A percentile compares a stretch with the other conserved stretches of the same genome.
These are phyloP conservation scores for Antheraea mylitta DNA, from an alignment of 1,140 invertebrate genomes.

Conservation along the genomic window DNA sequence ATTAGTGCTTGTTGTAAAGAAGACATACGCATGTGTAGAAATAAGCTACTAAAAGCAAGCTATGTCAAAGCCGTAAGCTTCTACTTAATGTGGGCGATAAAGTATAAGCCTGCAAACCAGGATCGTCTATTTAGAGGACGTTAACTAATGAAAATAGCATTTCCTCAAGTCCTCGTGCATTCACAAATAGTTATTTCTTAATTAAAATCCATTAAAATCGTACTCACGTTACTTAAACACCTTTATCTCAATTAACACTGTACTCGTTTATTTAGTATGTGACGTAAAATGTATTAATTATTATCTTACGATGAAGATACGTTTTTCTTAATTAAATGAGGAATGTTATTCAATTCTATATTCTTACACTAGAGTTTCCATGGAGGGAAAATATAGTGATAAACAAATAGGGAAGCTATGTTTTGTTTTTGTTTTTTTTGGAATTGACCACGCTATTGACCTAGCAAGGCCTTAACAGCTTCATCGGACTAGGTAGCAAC, in stretches of 20 bases:
- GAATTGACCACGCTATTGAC: too few relatives aligned
- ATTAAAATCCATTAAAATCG: constrained; percentile 43
- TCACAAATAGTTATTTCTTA: constrained; percentile 31
- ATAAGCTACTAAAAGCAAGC: neutral
- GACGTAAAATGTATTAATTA: too few relatives aligned
- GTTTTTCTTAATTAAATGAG: neutral
- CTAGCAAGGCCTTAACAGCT: too few relatives aligned
- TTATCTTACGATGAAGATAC: too few relatives aligned
- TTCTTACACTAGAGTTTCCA: too few relatives aligned
- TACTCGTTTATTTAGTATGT: neutral
- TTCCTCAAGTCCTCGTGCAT: constrained; percentile 9
- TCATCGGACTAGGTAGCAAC: too few relatives aligned
- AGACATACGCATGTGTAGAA: neutral
- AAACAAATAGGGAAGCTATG: too few relatives aligned
- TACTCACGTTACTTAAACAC: constrained; percentile 39
- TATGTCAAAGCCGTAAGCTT: neutral
- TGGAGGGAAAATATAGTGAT: too few relatives aligned
- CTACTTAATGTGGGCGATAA: neutral
- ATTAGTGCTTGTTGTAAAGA: neutral
- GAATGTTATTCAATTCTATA: too few relatives aligned
- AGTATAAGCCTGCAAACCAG: neutral
- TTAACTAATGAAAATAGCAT: constrained; percentile 40
- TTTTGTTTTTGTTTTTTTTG: too few relatives aligned
- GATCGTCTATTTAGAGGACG: neutral
- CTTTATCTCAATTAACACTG: constrained; percentile 41